Conservation (phyloP, 2,113 vertebrate genomes). For the Entelurus aequoreus region DNA sequence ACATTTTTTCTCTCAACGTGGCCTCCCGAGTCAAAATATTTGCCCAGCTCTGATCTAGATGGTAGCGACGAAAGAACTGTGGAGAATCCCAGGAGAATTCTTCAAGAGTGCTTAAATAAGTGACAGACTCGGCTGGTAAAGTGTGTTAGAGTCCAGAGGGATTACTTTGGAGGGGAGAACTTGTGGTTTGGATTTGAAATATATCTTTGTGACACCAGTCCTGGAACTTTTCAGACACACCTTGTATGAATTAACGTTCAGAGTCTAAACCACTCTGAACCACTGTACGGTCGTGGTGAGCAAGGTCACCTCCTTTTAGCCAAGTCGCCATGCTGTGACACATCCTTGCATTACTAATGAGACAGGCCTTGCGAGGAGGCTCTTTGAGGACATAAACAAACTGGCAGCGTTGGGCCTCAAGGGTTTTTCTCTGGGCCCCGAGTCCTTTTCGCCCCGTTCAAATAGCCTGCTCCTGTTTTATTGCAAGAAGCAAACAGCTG, state of each 20-base stretch:
- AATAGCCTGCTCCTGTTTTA: constrained; percentile 52
- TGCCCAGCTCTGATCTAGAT: too few species aligned
- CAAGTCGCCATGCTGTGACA: constrained; percentile 43
- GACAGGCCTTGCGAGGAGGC: constrained; percentile 47
- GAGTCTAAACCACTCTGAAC: constrained; percentile 22
- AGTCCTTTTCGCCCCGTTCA: constrained; percentile 48
- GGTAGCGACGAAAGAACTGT: too few species aligned
- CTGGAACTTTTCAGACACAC: too few species aligned
- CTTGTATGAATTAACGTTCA: constrained; percentile 11
- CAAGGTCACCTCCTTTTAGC: constrained; percentile 48
- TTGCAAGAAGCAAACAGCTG: constrained; percentile 45
- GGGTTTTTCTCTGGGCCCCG: constrained; percentile 38
- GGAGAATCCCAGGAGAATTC: too few species aligned
- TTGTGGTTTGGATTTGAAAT: too few species aligned
- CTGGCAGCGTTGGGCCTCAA: constrained; percentile 53
- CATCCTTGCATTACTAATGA: constrained; percentile 63
- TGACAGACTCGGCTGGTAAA: too few species aligned
- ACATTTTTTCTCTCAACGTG: too few species aligned
- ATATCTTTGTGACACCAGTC: too few species aligned
- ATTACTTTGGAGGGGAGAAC: too few species aligned
- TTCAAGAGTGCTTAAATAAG: too few species aligned
- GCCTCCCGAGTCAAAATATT: too few species aligned
- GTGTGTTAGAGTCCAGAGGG: too few species aligned
- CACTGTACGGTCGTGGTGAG: constrained; percentile 28
- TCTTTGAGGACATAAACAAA: constrained; percentile 55